Base-by-base conservation (phyloP, 2,797 vertebrate genomes). In the Tragopan temminckii region DNA sequence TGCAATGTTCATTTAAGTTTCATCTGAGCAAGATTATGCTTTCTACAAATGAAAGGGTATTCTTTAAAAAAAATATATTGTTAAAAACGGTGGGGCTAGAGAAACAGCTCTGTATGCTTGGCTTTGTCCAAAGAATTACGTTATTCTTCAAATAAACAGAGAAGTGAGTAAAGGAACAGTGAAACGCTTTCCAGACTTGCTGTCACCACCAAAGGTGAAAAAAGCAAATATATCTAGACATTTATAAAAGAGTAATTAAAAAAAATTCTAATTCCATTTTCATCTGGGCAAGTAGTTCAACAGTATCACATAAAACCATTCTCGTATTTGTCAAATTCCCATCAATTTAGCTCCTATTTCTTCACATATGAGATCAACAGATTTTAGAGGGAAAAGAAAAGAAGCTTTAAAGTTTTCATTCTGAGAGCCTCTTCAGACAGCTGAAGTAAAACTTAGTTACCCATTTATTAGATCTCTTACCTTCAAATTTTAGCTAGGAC, bases 101-200 rank as follows among this genome's bases (percentile, higher is more conserved):
- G 13, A 27, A 68, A 33, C 46, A 90, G 61, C 25, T 74, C 50
- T 23, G 25, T 23, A 63, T 25, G 57, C 25, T 71, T 91, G 71
- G 71, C 81, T 80, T 62, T 71, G 42, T 50, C 83, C 48, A 78
- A 85, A 55, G 62, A 75, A 92, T 89, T 77, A 96, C 3, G 1
- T 82, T 92, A 88, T 69, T 93, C 81, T 91, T 87, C 81, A 95
- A 86, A 94, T 90, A 94, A 93, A 91, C 29, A 90, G 57, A 94
- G 61, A 77, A 64, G 18, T 35, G 35, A 36, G 31, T 69, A 78
- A 82, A 95, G 59, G 35, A 90, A 85, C 19, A 17, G 55, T 52
- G 25, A 89, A 95, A 93, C 27, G 40, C 43, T 90, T 92, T 94
- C 90, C 92, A 95, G 84, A 88, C 42, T 84, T 86, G 84, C 42